phyloP scores from a whole-genome alignment of 2,113 vertebrate species.

The Brachirus orientalis region DNA sequence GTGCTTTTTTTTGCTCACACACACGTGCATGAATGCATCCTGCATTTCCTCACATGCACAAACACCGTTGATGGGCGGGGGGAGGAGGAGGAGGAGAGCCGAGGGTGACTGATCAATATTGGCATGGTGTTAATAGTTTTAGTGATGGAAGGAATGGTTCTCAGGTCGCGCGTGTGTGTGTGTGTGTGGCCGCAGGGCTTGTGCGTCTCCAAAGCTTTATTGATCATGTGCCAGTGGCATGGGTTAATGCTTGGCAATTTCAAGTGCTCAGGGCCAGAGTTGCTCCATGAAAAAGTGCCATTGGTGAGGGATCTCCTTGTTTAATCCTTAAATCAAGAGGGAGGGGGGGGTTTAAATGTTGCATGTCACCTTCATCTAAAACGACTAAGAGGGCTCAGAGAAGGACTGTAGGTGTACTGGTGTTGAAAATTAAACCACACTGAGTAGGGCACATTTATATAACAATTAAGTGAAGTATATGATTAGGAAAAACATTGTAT shows the following conservation, averaged over 20 bases:
- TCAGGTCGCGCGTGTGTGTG: conserved; percentile 3
- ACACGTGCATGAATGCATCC: neutral
- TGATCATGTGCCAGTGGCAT: conserved; percentile 65
- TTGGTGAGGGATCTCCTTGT: conserved; percentile 24
- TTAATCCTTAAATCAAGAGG: conserved; percentile 58
- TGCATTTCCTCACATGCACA: neutral
- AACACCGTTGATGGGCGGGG: conserved; percentile 11
- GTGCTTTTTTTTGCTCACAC: neutral
- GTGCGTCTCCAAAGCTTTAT: conserved; percentile 43
- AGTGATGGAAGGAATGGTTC: conserved; percentile 57
- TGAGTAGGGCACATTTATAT: too few relatives aligned
- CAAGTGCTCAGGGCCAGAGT: conserved; percentile 64
- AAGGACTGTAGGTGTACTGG: neutral
- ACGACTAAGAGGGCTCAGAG: conserved; percentile 10
- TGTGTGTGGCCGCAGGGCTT: neutral
- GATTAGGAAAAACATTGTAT: too few relatives aligned
- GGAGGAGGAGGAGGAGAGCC: conserved; percentile 24
- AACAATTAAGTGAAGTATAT: too few relatives aligned
- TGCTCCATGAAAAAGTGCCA: conserved; percentile 60
- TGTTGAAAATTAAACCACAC: neutral
- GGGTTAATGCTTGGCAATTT: conserved; percentile 64
- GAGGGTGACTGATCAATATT: conserved; percentile 64
- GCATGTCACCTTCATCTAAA: conserved; percentile 60
- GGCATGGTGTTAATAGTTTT: conserved; percentile 71
- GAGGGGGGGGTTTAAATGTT: conserved; percentile 62